Evolutionary conservation across 2,113 vertebrate species (phyloP), one percentile per base, ranked within the genome.

Genomic region (Leucosticte australis): DNA sequence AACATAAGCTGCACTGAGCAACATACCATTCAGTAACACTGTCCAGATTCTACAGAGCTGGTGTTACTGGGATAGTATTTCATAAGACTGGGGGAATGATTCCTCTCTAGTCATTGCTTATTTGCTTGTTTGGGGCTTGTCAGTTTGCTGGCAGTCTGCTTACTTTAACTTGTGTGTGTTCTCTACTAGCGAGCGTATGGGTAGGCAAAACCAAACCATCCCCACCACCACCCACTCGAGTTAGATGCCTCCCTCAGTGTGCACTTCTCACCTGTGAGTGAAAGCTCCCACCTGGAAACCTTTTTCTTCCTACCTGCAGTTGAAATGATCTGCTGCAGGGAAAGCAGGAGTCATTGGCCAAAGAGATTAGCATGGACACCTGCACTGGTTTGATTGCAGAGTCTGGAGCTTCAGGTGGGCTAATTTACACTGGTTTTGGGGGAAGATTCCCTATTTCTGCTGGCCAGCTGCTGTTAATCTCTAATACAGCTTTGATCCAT

Each of bases 21-120:
- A 11, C n/a, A 24, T 22, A 35, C 4, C 20, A 9, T 68, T 49
- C 41, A 53, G 84, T 75, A 62, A 50, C 44, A 8, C 27, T 62
- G 27, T n/a, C 33, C 27, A 70, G 49, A 37, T 69, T 60, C 57
- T 33, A 46, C 18, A 47, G 42, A 67, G 39, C 49, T 89, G 47
- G 4, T 68, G 53, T 68, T 83, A 28, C 12, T 70, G 39, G 42
- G 27, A 1, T 78, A 37, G 28, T 65, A 26, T 76, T 90, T 92
- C 53, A 4, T 71, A 27, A 46, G 53, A 31, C 1, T 0, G 5
- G 7, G 13, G 35, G 23, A 76, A n/a, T 0, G 4, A 31, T 20
- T 81, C 49, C 53, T 76, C 39, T 55, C 19, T 11, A n/a, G 31
- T 41, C n/a, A 11, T 76, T 7, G 5, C 42, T 53, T 78, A 14